Base-by-base conservation (phyloP, 2,113 vertebrate species). In the Mus pahari region DNA sequence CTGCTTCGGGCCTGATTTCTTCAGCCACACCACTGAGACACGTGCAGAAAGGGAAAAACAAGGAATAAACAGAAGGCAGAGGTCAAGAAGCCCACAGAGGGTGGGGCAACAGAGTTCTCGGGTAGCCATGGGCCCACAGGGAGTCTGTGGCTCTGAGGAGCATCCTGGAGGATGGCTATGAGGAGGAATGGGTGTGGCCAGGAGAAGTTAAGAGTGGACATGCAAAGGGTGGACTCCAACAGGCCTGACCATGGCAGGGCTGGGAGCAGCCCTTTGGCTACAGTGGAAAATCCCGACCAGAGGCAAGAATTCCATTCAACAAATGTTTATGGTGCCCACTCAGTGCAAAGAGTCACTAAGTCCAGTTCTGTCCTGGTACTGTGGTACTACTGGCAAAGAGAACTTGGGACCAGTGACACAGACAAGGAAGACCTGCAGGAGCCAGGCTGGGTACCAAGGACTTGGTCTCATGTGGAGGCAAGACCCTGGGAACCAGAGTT, bases 261-360 rank as follows among this genome's bases (percentile, higher is more conserved):
- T 8, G 0, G 26, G 9, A 94, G 60, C 39, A n/a, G 60, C n/a
- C 39, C 7, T 73, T 58, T 62, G 42, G 28, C 39, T 70, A 11
- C 87, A 55, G 70, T 91, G 96, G 97, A 96, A 97, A 96, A 96
- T 92, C 84, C 97, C 96, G 66, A 42, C 75, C 70, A n/a, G 87
- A 81, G 81, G 70, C 79, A 81, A 90, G 88, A 89, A 89, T 92
- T 92, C 19, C 86, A 64, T 73, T 94, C 78, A 50, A 64, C 79
- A 94, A 91, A 86, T 96, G 50, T 48, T 90, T 91, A 81, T 39
- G 75, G 42, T 60, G 90, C 96, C 96, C 92, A 86, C 92, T 96
- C 90, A 71, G 81, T 68, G 92, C 81, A 42, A 33, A 64, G 81
- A 94, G 87, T 93, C 84, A 92, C 74, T 8, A 45, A 68, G 68